Conservation (phyloP, 2,888 invertebrate genomes). For the Lissocephala sabroskyi region DNA sequence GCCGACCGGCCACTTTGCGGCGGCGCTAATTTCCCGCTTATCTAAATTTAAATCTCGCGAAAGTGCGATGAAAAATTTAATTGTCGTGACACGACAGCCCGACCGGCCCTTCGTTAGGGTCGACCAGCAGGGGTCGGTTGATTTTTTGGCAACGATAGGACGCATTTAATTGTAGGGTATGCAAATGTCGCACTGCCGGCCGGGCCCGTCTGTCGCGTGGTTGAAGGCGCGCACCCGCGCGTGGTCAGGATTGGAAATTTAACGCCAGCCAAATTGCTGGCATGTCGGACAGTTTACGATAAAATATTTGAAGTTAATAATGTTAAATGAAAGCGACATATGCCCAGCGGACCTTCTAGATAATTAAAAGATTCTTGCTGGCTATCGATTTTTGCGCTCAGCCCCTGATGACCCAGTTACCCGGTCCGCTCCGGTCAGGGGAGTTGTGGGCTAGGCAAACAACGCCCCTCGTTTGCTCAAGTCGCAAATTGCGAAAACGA, state of each 20-base stretch:
- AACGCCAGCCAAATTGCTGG: slow-evolving; percentile 15
- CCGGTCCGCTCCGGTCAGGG: slow-evolving; percentile 18
- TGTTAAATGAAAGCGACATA: slow-evolving; percentile 10
- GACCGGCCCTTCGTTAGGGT: slow-evolving; percentile 2
- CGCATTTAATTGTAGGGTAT: slow-evolving; percentile 51
- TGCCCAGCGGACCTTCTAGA: background rate
- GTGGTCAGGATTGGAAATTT: slow-evolving; percentile 9
- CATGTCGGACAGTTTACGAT: slow-evolving; percentile 6
- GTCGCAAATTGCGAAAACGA: slow-evolving; percentile 38
- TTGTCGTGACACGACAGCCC: slow-evolving; percentile 54
- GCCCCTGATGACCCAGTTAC: slow-evolving; percentile 47
- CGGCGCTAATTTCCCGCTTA: slow-evolving; percentile 67
- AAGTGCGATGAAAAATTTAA: slow-evolving; percentile 55
- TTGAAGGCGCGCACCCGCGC: background rate
- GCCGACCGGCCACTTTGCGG: slow-evolving; percentile 13
- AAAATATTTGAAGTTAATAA: slow-evolving; percentile 3
- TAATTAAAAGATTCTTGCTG: background rate
- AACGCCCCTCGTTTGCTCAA: slow-evolving; percentile 39
- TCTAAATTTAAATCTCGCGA: slow-evolving; percentile 65
- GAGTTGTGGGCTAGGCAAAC: slow-evolving; percentile 32
- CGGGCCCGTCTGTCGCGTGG: slow-evolving; percentile 2
- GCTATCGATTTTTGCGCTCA: slow-evolving; percentile 8
- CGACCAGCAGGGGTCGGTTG: background rate
- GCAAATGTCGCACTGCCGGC: slow-evolving; percentile 40
- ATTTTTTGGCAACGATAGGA: slow-evolving; percentile 53